Evolutionary conservation across 2,888 invertebrate species (phyloP), one percentile per base, ranked within the genome.

Genomic region (Lacanobia oleracea): DNA sequence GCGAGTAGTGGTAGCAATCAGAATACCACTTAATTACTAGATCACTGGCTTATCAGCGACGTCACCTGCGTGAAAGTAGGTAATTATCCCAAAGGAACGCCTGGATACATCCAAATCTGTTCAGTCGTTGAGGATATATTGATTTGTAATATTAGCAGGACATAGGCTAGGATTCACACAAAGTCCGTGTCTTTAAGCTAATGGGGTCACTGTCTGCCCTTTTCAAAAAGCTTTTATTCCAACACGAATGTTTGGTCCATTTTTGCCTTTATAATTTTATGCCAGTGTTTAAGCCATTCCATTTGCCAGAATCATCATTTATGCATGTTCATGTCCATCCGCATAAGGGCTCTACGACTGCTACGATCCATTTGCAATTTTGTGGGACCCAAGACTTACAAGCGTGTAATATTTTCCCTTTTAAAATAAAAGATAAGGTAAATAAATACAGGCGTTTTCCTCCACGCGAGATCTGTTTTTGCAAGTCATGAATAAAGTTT

Each of bases 401-500:
- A 56, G 6, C 50, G 23, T 60, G 51, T 40, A 40, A 60, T 54
- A 60, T 65, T 63, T 62, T 21, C 40, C 9, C n/a, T 59, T 59
- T 27, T 53, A 53, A 40, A 56, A 14, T 45, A 67, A 77, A 53
- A 62, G 23, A 50, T 63, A 62, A 27, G 56, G 45, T 14, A 61
- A 68, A 61, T 57, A 67, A 45, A 43, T 40, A 64, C 16, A 43
- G 48, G 2, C 45, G 56, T 60, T 81, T 61, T 69, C 56, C 37
- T 70, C 21, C 23, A 64, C 21, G 68, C 18, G 33, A 37, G 33
- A 71, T 60, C 16, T 23, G 59, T 61, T 67, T 70, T 48, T 67
- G 82, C 85, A 72, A 74, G 78, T 75, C 70, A 70, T 78, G 53
- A 74, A 71, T 80, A 72, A 67, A 40, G 48, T 72, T 67, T 70